Evolutionary conservation across 2,113 vertebrate genomes (phyloP), one percentile per base, ranked within the genome.

Genomic region (Condylura cristata): DNA sequence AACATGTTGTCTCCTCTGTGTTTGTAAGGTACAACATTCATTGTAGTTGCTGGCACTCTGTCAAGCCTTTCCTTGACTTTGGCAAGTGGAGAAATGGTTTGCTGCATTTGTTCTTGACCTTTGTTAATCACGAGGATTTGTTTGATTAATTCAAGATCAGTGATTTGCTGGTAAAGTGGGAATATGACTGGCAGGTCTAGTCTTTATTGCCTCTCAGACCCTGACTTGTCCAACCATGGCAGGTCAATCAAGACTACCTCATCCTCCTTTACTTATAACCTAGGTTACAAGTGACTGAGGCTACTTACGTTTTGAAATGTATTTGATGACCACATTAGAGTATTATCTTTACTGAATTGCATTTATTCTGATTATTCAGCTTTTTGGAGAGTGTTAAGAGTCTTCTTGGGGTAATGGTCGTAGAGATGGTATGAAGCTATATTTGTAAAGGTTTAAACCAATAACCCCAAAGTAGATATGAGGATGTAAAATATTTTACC

Each of bases 1-100:
- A 98, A 96, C 96, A 96, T 96, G 96, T 95, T 96, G 95, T 98
- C 95, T 97, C 96, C 80, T 82, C 95, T 71, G 78, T 89, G 79
- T 72, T 96, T 96, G 93, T 53, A 97, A 96, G 97, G 97, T 97
- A 97, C 97, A 97, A 96, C 91, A 94, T 92, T 95, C 97, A 96
- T 97, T 98, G 94, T 97, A 37, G 93, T 97, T 95, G 81, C 95
- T 97, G 96, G 97, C 98, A 95, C 91, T 97, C 90, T 61, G 90
- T 97, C 96, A 97, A 94, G 39, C n/a, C 78, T 90, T 93, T 97
- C 68, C 93, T 95, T 93, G 87, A 90, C 96, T 96, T 72, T 53
- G 95, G 91, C 71, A 80, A 94, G 96, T 80, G 93, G 92, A 96
- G 90, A 94, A 96, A 97, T 84, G 60, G 53, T 95, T 97, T 95